Evolutionary conservation across 1,140 invertebrate species (phyloP), one percentile per base, ranked within the genome.

Genomic region (Philopotamus ludificatus): DNA sequence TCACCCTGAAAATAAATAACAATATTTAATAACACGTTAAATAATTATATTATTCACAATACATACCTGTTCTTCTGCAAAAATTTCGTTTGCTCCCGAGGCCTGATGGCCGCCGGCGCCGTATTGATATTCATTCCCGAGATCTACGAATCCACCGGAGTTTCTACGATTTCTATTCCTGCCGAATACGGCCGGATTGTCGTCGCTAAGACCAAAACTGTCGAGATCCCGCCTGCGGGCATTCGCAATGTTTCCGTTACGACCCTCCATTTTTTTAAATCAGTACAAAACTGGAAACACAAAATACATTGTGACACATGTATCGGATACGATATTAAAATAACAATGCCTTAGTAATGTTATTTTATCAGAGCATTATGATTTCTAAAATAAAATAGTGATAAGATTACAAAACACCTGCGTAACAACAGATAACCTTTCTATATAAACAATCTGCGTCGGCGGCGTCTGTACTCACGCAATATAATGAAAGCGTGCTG

Each of bases 61-160:
- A 18, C 15, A n/a, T 73, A 81, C 92, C 83, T 91, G 89, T 80
- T 94, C 91, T 75, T 93, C 90, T 18, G 91, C 89, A 78, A 92
- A 95, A 34, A 95, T 83, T 78, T 95, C 92, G 79, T 94, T 94
- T 20, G 87, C 86, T 63, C 89, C 88, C 42, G 89, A 88, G n/a
- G 87, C 87, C 77, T 91, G 89, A 75, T 92, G 90, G 26, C 90
- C 89, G 72, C 89, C 88, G 44, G 85, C 83, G 55, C 85, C 86
- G 76, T 89, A 85, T 71, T 86, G 86, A 80, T 87, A 86, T 74
- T 87, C 86, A 78, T 85, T 86, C n/a, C 85, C 86, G 41, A 87
- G 78, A 73, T 87, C 86, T 20, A 88, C 86, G 72, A 90, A 90
- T 20, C 84, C 85, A 65, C 85, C 86, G 8, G 83, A 86, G 66